Base-by-base conservation (phyloP, 2,888 invertebrate genomes). In the Pristionchus fissidentatus region DNA sequence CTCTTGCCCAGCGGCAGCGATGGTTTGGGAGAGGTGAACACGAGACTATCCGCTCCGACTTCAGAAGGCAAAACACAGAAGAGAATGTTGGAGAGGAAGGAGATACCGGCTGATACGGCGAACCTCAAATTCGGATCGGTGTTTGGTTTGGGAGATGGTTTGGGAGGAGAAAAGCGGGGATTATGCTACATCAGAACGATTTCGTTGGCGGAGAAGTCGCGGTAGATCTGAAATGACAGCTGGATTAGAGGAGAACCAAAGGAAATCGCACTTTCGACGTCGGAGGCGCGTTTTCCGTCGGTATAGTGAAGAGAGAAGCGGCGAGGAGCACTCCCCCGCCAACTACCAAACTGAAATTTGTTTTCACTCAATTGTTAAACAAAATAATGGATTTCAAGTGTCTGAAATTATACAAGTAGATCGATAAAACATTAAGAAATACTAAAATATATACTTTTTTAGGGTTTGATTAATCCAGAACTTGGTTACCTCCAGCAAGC, bases 181-280 rank as follows among this genome's bases (percentile, higher is more conserved):
- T 49, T 26, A 38, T 3, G 41, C 29, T 35, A 75, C 75, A 75
- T 75, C 29, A 75, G 43, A 15, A 75, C 13, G 38, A 75, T 75
- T 26, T 75, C 75, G 15, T 46, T 75, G 49, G 75, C 26, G 8
- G 75, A 75, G 75, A 75, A 75, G 46, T 75, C 75, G 0, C 75
- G 75, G 26, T 75, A 75, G 75, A 75, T 75, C 75, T 75, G 49
- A 38, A 46, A 32, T 5, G 15, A 19, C 10, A 3, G 3, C 26
- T 46, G 13, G 22, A 29, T 10, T 5, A 62, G 62, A 10, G 35
- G 5, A 5, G 62, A 62, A 32, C 10, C 5, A 35, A 32, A 22
- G n/a, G 4, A 38, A 15, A 15, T 1, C 1, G 66, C 32, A 46
- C 75, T 26, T 75, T 66, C 5, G 43, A 46, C 46, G 75, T 26